A percentile compares a stretch with the other conserved stretches of the same genome.
These are phyloP conservation scores for Hypotaenidia okinawae DNA, from an alignment of 2,797 vertebrate genomes.

Conservation along the genomic window DNA sequence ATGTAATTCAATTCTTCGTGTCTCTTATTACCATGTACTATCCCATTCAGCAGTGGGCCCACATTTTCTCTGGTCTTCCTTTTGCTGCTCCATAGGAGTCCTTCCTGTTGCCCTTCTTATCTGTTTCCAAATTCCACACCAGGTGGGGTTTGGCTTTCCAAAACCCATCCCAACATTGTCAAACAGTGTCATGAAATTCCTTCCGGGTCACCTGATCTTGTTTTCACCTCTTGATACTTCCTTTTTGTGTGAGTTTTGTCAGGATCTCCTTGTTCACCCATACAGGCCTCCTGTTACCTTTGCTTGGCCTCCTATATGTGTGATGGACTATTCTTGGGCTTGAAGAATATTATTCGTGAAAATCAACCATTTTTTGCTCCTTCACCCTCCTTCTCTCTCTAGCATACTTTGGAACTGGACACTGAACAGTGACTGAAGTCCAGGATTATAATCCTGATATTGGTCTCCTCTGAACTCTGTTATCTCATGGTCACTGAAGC, in stretches of 20 bases:
- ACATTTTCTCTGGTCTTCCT: background rate
- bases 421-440: background rate
- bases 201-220: background rate
- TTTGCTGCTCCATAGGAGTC: background rate
- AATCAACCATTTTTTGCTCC: background rate
- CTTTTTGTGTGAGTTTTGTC: background rate
- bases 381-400: background rate
- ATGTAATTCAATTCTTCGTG: background rate
- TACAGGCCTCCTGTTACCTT: background rate
- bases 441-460: background rate
- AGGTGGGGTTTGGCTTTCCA: background rate
- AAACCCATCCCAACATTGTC: background rate
- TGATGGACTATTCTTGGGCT: background rate
- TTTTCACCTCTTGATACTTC: background rate
- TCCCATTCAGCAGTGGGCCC: background rate
- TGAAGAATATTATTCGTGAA: background rate
- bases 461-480: background rate
- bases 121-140: background rate
- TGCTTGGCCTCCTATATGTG: background rate
- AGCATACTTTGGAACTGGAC: background rate
- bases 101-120: accelerated
- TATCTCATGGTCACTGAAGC: background rate
- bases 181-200: background rate
- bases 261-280: background rate
- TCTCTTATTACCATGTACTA: background rate